Conservation (phyloP, 2,888 invertebrate genomes). For the Hedychridium roseum region DNA sequence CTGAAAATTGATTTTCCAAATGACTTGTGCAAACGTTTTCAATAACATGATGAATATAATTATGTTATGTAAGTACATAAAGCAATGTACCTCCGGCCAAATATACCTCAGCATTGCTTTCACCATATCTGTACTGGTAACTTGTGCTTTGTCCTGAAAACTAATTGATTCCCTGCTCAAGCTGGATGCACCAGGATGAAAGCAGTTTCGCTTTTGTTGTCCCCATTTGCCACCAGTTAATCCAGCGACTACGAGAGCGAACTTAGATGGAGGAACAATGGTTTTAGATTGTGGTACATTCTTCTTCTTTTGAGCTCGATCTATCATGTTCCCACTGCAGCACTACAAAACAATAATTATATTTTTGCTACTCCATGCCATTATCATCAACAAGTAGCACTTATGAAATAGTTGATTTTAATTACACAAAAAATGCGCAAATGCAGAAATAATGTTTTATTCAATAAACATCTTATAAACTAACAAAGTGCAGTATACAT, state of each 20-base stretch:
- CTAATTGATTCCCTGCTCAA: constrained; percentile 73
- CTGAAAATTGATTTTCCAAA: constrained; percentile 52
- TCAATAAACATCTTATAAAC: too few relatives aligned
- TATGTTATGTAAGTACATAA: constrained; percentile 55
- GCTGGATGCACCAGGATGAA: constrained; percentile 87
- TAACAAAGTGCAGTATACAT: too few relatives aligned
- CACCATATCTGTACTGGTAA: constrained; percentile 81
- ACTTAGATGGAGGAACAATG: constrained; percentile 53
- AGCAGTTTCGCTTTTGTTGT: constrained; percentile 78
- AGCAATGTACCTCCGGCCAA: constrained; percentile 85
- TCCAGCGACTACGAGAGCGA: constrained; percentile 47
- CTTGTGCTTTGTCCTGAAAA: constrained; percentile 68
- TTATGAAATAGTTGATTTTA: constrained; percentile 7
- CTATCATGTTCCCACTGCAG: constrained; percentile 58
- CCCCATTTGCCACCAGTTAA: constrained; percentile 59
- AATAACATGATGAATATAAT: constrained; percentile 8
- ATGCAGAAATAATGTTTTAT: too few relatives aligned
- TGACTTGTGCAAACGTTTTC: constrained; percentile 1
- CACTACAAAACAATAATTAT: constrained; percentile 38
- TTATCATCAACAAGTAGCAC: too few relatives aligned
- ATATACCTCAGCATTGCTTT: constrained; percentile 89
- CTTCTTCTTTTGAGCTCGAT: constrained; percentile 57
- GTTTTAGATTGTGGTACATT: constrained; percentile 55
- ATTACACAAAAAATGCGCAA: constrained; percentile 6
- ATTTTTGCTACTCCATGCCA: background rate